Percentiles rank a stretch among this genome's conserved stretches.
phyloP scores from a whole-genome alignment of 2,888 invertebrate genomes.

The Chymomyza caudatula region DNA sequence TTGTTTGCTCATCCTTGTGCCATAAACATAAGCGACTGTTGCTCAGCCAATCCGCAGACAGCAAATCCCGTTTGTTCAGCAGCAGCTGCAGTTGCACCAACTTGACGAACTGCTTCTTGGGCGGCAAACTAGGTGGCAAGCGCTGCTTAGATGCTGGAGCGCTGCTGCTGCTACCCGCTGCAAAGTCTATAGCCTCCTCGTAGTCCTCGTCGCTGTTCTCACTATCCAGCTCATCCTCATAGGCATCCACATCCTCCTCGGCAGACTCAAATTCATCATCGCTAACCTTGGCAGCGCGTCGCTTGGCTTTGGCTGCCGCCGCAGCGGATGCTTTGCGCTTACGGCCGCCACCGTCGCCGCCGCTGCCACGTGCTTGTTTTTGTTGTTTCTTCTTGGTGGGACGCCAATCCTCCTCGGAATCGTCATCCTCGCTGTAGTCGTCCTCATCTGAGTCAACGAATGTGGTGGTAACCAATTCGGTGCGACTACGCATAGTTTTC shows the following conservation, averaged over 20 bases:
- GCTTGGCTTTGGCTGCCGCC: conserved; percentile 61
- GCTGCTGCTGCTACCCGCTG: conserved; percentile 33
- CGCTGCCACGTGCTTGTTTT: conserved; percentile 52
- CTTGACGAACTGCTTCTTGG: conserved; percentile 68
- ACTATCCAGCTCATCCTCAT: conserved; percentile 52
- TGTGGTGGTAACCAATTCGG: conserved; percentile 77
- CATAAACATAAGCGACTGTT: conserved; percentile 76
- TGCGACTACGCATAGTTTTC: conserved; percentile 76
- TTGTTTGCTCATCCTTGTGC: conserved; percentile 76
- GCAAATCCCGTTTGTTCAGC: conserved; percentile 75
- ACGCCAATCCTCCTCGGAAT: conserved; percentile 78
- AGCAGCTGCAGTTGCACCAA: conserved; percentile 60
- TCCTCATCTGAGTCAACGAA: conserved; percentile 77
- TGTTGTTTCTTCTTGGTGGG: conserved; percentile 70
- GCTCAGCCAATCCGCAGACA: conserved; percentile 63
- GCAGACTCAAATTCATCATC: conserved; percentile 63
- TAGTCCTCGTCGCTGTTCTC: conserved; percentile 62
- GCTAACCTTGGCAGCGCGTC: conserved; percentile 59
- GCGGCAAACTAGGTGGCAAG: conserved; percentile 47
- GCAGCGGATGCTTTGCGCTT: conserved; percentile 46
- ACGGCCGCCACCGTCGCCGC: conserved; percentile 48
- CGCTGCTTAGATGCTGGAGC: conserved; percentile 53
- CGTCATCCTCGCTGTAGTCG: conserved; percentile 76
- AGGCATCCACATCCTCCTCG: conserved; percentile 48
- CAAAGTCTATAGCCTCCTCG: conserved; percentile 36